These are phyloP conservation scores for Charadrius vociferus DNA, from an alignment of 2,113 vertebrate genomes.

Conservation along the genomic window DNA sequence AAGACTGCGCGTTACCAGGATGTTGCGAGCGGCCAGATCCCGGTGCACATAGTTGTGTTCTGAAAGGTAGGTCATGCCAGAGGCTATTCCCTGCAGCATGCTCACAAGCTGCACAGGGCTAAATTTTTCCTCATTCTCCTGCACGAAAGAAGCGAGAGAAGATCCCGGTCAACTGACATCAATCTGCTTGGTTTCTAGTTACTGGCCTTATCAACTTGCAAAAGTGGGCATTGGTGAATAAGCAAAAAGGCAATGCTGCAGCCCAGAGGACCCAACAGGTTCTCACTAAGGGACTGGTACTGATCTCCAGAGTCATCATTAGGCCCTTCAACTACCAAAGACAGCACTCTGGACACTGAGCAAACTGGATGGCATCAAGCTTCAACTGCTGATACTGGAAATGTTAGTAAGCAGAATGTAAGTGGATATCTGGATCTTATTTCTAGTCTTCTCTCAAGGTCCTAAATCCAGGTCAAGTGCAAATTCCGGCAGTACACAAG, in stretches of 20 bases:
- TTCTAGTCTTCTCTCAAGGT: background rate
- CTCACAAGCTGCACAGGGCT: constrained; percentile 75
- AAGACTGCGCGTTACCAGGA: constrained; percentile 76
- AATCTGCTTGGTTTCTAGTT: background rate
- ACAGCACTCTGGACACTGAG: background rate
- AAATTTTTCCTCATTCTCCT: constrained; percentile 80
- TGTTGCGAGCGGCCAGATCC: constrained; percentile 80
- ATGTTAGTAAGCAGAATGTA: background rate
- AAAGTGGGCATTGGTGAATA: background rate
- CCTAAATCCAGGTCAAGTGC: background rate
- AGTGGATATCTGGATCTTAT: background rate
- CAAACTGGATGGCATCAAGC: background rate
- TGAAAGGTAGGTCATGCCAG: constrained; percentile 83
- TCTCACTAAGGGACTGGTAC: background rate
- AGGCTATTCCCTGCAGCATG: constrained; percentile 82
- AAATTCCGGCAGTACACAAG: background rate
- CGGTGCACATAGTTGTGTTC: constrained; percentile 79
- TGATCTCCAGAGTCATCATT: background rate
- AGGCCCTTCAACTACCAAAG: background rate
- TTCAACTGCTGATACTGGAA: background rate
- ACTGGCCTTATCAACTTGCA: background rate
- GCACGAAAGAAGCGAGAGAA: background rate
- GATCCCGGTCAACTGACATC: background rate
- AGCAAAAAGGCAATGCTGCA: background rate
- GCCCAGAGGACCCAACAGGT: background rate